Percentiles rank a stretch among this genome's conserved stretches.
These are phyloP conservation scores for Celastrina argiolus DNA, from an alignment of 2,888 invertebrate species.

Conservation along the genomic window DNA sequence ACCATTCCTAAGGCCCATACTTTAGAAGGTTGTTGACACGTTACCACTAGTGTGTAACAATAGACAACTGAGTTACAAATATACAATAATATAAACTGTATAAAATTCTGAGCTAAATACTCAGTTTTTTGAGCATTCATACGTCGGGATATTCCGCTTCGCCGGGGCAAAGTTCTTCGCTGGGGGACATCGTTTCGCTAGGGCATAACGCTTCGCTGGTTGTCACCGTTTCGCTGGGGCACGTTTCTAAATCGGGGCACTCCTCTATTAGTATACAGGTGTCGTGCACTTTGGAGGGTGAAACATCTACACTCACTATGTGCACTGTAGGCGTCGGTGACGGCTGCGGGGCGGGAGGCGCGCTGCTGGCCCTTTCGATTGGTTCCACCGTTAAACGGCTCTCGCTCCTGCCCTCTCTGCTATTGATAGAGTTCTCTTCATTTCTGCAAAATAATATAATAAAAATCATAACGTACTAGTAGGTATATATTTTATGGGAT, in stretches of 20 bases:
- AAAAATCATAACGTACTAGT: too few relatives aligned
- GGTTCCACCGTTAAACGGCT: conserved; percentile 48
- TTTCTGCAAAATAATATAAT: conserved; percentile 25
- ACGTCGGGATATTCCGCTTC: neutral
- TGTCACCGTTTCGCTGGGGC: neutral
- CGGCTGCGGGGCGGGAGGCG: conserved; percentile 40
- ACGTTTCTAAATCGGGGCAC: neutral
- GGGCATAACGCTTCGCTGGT: neutral
- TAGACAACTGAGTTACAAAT: conserved; percentile 30
- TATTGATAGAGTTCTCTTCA: conserved; percentile 50
- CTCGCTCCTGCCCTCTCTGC: conserved; percentile 51
- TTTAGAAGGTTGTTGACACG: neutral
- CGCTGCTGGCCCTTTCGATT: conserved; percentile 53
- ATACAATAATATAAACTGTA: conserved; percentile 18
- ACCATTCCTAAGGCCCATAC: neutral
- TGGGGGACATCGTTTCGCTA: conserved; percentile 35
- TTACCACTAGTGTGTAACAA: conserved; percentile 25
- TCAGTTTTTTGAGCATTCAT: conserved; percentile 13
- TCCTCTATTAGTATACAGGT: conserved; percentile 55
- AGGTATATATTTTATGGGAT: too few relatives aligned
- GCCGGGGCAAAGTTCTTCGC: neutral
- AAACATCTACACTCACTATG: conserved; percentile 33
- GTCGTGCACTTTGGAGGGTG: conserved; percentile 40
- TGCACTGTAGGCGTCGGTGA: conserved; percentile 42
- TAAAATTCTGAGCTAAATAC: neutral